A percentile compares a stretch with the other conserved stretches of the same genome.
These are phyloP conservation scores for Nomada ferruginata DNA, from an alignment of 2,888 invertebrate species.

Conservation along the genomic window DNA sequence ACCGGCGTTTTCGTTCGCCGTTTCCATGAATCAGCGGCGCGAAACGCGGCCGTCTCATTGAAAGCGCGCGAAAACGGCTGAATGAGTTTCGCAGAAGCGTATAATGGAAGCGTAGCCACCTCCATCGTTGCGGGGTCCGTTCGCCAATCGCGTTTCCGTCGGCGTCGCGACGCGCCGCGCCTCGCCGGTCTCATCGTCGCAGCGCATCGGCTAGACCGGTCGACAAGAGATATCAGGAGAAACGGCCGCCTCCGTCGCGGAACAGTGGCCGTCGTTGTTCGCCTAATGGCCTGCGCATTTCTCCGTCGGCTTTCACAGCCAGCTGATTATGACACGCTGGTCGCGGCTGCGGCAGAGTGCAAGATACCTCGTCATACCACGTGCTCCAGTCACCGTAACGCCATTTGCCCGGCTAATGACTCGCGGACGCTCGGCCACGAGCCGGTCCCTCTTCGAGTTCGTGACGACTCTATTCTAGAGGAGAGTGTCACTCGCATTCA, in stretches of 20 bases:
- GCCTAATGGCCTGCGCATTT: constrained; percentile 82
- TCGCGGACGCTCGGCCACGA: constrained; percentile 78
- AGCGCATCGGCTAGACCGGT: not conserved
- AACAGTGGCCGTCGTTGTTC: constrained; percentile 80
- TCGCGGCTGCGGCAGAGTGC: constrained; percentile 69
- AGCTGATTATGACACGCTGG: constrained; percentile 83
- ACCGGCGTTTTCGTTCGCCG: constrained; percentile 39
- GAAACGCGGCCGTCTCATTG: constrained; percentile 61
- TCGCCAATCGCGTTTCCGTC: constrained; percentile 60
- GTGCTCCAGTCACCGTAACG: constrained; percentile 81
- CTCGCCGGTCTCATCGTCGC: constrained; percentile 37
- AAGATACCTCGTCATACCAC: constrained; percentile 73
- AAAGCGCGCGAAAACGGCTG: constrained; percentile 68
- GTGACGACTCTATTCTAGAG: constrained; percentile 53
- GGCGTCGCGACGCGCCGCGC: constrained; percentile 27
- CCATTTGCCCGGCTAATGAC: constrained; percentile 83
- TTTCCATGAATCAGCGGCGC: constrained; percentile 55
- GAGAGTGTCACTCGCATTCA: constrained; percentile 39
- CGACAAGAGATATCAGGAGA: constrained; percentile 58
- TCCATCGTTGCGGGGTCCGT: constrained; percentile 26
- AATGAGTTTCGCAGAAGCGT: constrained; percentile 69
- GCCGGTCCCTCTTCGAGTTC: constrained; percentile 22
- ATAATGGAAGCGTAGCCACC: constrained; percentile 65
- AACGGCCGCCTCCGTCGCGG: constrained; percentile 64
- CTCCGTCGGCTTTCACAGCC: constrained; percentile 82